Evolutionary conservation across 2,797 vertebrate genomes (phyloP), one percentile per base, ranked within the genome.

Genomic region (Eulemur coronatus): DNA sequence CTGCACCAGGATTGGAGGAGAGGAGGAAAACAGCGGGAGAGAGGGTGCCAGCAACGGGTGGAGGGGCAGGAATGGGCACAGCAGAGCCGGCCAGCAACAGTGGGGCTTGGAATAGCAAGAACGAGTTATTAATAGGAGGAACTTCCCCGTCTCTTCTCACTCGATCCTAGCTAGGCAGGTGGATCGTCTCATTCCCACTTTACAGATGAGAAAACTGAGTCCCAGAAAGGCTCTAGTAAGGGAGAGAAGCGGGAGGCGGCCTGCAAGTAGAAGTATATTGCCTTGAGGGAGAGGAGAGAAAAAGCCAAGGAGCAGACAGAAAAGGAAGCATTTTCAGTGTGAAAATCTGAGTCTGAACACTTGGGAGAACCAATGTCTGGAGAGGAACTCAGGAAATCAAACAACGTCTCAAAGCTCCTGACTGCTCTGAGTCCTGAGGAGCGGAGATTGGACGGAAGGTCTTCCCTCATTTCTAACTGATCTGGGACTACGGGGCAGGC

Each of bases 1-100:
- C 94, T 96, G 92, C 84, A 61, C 46, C 26, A 38, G 75, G 82
- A 73, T 91, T 92, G 79, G 92, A 65, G 20, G 80, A 72, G 78
- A 82, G 73, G 52, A 75, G 33, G 43, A 50, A 96, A 30, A 33
- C 33, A 11, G 26, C n/a, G 70, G 50, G 52, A 67, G 52, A 76
- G 81, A 86, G 28, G 30, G 43, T 79, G 17, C 2, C 22, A 46
- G 67, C 12, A 84, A 55, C 72, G 90, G 43, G 41, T 26, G 20
- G 43, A 43, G 33, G 48, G 38, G 52, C 43, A 38, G 59, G 79
- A 24, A 0, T 3, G 1, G 50, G 48, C 14, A 67, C 63, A 35
- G 63, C 63, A 4, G 63, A 67, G 17, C 63, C 4, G 8, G 63
- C 33, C 63, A 18, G 26, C 33, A 4, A 6, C 30, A 1, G 33